These are phyloP conservation scores for Ephialtes manifestator DNA, from an alignment of 2,888 invertebrate genomes.

Conservation along the genomic window DNA sequence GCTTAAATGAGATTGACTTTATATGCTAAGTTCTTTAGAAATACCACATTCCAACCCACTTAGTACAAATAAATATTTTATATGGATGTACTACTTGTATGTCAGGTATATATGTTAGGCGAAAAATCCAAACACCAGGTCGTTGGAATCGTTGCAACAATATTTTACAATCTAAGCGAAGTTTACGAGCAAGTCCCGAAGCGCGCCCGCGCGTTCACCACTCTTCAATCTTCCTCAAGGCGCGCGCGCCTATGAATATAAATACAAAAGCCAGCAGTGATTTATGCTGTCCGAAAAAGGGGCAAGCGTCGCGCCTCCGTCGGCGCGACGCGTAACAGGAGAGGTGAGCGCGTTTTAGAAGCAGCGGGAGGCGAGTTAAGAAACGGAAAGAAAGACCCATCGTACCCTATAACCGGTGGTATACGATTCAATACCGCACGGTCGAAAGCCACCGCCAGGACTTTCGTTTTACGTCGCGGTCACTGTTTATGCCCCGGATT, in stretches of 20 bases:
- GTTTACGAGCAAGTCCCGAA: slow-evolving; percentile 82
- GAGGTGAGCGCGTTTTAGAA: slow-evolving; percentile 59
- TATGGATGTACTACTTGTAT: not conserved
- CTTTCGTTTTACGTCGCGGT: slow-evolving; percentile 82
- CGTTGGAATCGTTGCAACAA: slow-evolving; percentile 76
- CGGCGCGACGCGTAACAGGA: slow-evolving; percentile 38
- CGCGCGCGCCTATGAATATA: slow-evolving; percentile 82
- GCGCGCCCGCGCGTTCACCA: slow-evolving; percentile 59
- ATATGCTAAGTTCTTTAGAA: not conserved
- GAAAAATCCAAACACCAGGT: slow-evolving; percentile 29
- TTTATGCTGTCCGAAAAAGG: slow-evolving; percentile 78
- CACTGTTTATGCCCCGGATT: slow-evolving; percentile 83
- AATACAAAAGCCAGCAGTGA: slow-evolving; percentile 82
- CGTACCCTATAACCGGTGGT: slow-evolving; percentile 64
- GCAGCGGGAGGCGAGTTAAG: slow-evolving; percentile 62
- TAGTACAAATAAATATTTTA: not conserved
- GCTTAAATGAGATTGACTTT: not conserved
- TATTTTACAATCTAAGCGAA: slow-evolving; percentile 83
- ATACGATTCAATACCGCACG: slow-evolving; percentile 79
- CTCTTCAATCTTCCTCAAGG: slow-evolving; percentile 83
- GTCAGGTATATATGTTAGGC: slow-evolving; percentile 1
- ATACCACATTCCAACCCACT: not conserved
- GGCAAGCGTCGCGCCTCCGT: slow-evolving; percentile 38
- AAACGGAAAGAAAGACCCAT: slow-evolving; percentile 19
- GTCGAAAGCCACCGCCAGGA: slow-evolving; percentile 47